Percentiles rank a stretch among this genome's conserved stretches.
Conservation (phyloP, 2,797 vertebrate species). For the Galago senegalensis region DNA sequence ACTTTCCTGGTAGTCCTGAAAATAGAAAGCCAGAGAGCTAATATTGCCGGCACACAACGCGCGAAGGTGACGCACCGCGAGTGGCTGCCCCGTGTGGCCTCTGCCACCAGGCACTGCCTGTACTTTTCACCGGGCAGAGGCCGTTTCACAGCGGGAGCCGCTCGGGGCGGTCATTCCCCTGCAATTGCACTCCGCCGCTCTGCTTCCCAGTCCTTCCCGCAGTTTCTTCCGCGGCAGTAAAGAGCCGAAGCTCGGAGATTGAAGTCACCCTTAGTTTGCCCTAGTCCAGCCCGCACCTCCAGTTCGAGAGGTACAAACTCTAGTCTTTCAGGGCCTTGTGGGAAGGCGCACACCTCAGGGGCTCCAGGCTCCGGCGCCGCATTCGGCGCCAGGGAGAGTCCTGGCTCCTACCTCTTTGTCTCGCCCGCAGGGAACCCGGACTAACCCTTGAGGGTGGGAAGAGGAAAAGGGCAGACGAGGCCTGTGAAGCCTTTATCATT, state of each 20-base stretch:
- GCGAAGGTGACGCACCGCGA: background rate
- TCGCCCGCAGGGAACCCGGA: background rate
- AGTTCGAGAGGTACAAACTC: background rate
- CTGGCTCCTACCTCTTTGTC: conserved; percentile 62
- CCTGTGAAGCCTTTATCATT: conserved; percentile 73
- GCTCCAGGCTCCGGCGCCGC: background rate
- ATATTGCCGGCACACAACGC: background rate
- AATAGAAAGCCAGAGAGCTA: background rate
- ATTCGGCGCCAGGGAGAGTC: background rate
- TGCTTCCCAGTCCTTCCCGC: background rate
- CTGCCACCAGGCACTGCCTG: background rate
- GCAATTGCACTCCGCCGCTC: background rate
- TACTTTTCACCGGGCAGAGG: background rate
- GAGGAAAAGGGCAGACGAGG: background rate
- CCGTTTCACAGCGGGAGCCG: background rate
- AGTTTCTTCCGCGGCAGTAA: background rate
- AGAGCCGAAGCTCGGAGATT: background rate
- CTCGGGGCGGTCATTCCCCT: background rate
- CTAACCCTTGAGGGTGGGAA: background rate
- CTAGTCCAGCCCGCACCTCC: background rate
- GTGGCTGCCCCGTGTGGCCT: conserved; percentile 26
- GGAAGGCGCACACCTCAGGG: background rate
- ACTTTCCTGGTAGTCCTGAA: background rate
- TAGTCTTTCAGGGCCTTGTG: background rate
- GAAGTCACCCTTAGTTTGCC: background rate